Evolutionary conservation across 2,797 vertebrate species (phyloP).

Genomic region (Hippocampus kuda): DNA sequence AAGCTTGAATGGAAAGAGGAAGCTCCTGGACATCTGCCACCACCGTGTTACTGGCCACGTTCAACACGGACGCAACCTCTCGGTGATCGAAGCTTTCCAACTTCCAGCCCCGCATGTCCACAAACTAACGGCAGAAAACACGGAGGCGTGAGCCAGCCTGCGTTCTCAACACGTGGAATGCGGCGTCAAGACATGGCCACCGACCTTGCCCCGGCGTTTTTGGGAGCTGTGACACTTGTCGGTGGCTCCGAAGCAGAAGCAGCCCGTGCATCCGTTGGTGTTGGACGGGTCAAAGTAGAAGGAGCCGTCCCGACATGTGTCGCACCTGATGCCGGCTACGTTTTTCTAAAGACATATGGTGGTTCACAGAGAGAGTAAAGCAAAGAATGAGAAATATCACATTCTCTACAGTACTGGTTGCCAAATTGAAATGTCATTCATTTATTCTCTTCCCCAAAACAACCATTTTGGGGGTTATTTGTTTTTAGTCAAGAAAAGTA

Average conservation of each 20-base stretch:
- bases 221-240: conserved; percentile 73
- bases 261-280: conserved; percentile 76
- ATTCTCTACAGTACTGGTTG: no score
- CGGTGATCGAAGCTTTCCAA: conserved; percentile 65
- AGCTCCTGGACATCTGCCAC: conserved; percentile 90
- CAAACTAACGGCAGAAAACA: conserved; percentile 63
- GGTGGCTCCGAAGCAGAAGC: conserved; percentile 85
- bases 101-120: conserved; percentile 80
- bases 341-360: conserved; percentile 68
- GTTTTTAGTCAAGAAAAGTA: not conserved
- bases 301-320: conserved; percentile 71
- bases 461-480: no score
- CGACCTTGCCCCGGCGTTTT: conserved; percentile 77
- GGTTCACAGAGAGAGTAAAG: conserved; percentile 7
- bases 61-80: conserved; percentile 73
- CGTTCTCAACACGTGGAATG: not conserved
- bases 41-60: conserved; percentile 76
- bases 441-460: not conserved
- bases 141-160: no score
- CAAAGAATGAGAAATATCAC: not conserved
- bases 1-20: conserved; percentile 58
- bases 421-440: not conserved
- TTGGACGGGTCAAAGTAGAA: conserved; percentile 80
- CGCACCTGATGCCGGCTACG: conserved; percentile 73
- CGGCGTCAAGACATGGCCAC: conserved; percentile 14